Percentiles rank a stretch among this genome's conserved stretches.
These are phyloP conservation scores for Oxycera nigricornis DNA, from an alignment of 2,888 invertebrate genomes.

Conservation along the genomic window DNA sequence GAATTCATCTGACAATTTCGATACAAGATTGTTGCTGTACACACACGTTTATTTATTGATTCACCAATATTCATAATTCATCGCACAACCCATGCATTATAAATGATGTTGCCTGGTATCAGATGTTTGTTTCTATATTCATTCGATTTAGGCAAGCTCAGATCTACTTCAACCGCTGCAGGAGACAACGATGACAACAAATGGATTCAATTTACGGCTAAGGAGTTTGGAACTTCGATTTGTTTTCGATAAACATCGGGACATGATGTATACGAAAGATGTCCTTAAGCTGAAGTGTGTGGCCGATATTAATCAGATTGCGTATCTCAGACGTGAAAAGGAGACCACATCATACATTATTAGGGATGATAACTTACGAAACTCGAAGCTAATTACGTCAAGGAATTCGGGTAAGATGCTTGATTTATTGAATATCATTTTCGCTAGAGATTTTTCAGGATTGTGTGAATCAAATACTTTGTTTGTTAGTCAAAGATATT, in stretches of 20 bases:
- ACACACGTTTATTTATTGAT: too few species aligned
- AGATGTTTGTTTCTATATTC: too few species aligned
- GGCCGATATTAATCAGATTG: slow-evolving; percentile 57
- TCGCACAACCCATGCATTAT: too few species aligned
- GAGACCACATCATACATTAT: slow-evolving; percentile 53
- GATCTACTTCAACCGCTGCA: slow-evolving; percentile 55
- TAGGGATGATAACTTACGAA: slow-evolving; percentile 56
- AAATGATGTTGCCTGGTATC: too few species aligned
- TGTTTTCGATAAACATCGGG: slow-evolving; percentile 56
- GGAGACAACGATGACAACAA: slow-evolving; percentile 56
- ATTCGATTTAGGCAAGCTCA: slow-evolving; percentile 51
- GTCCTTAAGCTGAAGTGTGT: slow-evolving; percentile 56
- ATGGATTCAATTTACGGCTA: slow-evolving; percentile 56
- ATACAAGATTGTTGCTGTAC: too few species aligned
- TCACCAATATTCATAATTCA: too few species aligned
- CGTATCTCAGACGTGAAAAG: slow-evolving; percentile 54
- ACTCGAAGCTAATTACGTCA: slow-evolving; percentile 57
- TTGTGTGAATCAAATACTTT: too few species aligned
- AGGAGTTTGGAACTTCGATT: slow-evolving; percentile 58
- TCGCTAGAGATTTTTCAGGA: too few species aligned
- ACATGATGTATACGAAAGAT: slow-evolving; percentile 50
- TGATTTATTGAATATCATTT: too few species aligned
- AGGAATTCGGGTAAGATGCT: slow-evolving; percentile 53
- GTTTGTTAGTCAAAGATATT: too few species aligned
- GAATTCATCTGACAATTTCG: too few species aligned